Base-by-base conservation (phyloP, 2,888 invertebrate genomes). In the Dendrolimus pini region DNA sequence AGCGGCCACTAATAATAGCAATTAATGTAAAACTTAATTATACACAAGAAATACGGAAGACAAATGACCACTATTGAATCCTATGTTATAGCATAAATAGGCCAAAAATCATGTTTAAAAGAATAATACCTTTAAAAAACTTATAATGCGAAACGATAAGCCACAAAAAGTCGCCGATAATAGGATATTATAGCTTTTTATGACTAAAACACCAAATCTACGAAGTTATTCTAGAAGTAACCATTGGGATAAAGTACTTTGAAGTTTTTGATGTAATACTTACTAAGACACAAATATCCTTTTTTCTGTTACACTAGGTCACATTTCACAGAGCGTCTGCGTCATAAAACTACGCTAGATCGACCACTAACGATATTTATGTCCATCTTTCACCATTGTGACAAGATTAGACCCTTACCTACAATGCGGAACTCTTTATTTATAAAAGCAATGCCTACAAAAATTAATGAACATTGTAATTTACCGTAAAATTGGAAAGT, bases 371-470 rank as follows among this genome's bases (percentile, higher is more conserved):
- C 67, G 68, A 75, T 77, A 82, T 81, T 80, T 80, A 71, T 74
- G 75, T 76, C 70, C 80, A 82, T 85, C 79, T 83, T 85, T 82
- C 81, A 85, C 80, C 74, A 77, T 75, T 79, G 66, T 68, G 47
- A 61, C 60, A 58, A 61, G 65, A 67, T 67, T 67, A 62, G 55
- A 63, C 47, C 47, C 8, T 47, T 47, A 10, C 47, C 47, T 47
- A 47, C 47, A 47, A 47, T 47, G 47, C 47, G 47, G 47, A 10
- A 47, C 12, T 47, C 9, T 47, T 47, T 3, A 47, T 47, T 12
- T 47, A 9, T 47, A 12, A 47, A 10, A 47, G 9, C 12, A 47
- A 9, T 47, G 12, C 47, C 47, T 9, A 9, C 12, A 7, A 2
- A 12, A 47, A 12, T 47, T 47, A 47, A 10, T 47, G 12, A 47